Percentiles rank a stretch among this genome's conserved stretches.
Evolutionary conservation across 2,888 invertebrate genomes (phyloP).

Genomic region (Limenitis camilla): DNA sequence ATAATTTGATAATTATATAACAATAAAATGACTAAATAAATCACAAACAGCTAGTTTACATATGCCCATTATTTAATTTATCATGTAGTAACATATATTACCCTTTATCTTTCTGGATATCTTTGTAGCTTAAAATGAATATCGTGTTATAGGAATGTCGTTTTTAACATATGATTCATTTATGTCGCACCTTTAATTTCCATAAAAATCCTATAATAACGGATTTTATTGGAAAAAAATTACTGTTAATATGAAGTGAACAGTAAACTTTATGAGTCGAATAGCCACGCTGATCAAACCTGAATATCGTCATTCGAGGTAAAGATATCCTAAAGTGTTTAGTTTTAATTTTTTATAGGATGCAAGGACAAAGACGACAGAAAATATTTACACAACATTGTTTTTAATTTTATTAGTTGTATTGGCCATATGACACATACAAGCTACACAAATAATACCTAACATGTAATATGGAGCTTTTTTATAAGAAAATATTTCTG

Average conservation of each 20-base stretch:
- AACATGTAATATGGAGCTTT: too few species aligned
- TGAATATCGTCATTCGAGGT: not conserved
- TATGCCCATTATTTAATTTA: not conserved
- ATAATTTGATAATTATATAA: not conserved
- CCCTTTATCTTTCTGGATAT: not conserved
- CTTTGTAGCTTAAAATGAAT: not conserved
- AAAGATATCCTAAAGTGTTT: constrained; percentile 3
- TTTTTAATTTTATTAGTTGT: too few species aligned
- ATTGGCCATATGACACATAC: not conserved
- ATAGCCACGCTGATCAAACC: not conserved
- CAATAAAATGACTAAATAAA: not conserved
- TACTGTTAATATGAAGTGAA: constrained; percentile 11
- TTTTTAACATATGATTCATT: constrained; percentile 14
- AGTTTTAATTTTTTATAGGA: not conserved
- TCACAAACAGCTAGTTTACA: not conserved
- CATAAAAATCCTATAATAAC: constrained; percentile 23
- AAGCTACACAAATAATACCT: not conserved
- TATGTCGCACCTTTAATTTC: constrained; percentile 12
- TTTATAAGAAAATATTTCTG: too few species aligned
- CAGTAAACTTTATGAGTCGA: constrained; percentile 10
- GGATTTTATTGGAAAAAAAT: constrained; percentile 10
- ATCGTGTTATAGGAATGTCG: constrained; percentile 1
- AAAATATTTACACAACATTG: too few species aligned
- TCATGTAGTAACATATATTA: not conserved
- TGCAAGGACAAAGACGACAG: not conserved